A percentile compares a stretch with the other conserved stretches of the same genome.
Conservation (phyloP, 2,113 vertebrate genomes). For the Canis aureus region DNA sequence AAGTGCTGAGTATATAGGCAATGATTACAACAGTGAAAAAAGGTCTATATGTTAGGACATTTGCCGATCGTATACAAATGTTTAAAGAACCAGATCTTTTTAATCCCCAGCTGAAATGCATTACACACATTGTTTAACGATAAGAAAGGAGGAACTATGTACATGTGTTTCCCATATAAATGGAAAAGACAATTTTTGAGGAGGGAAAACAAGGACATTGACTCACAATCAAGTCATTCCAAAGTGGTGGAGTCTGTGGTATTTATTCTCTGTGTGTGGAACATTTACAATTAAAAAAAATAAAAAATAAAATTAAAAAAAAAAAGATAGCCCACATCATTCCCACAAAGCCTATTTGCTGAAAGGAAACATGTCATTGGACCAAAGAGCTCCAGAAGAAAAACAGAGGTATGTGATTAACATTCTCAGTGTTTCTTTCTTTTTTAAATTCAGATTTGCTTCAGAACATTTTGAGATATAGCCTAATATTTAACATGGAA, state of each 20-base stretch:
- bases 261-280: constrained; percentile 25
- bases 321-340: not conserved
- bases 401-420: not conserved
- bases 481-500: not conserved
- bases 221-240: constrained; percentile 52
- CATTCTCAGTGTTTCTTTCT: not conserved
- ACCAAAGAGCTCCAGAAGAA: not conserved
- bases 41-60: not conserved
- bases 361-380: not conserved
- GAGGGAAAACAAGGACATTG: constrained; percentile 39
- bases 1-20: not conserved
- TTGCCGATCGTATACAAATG: not conserved
- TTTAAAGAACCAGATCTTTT: not conserved
- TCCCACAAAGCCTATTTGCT: constrained; percentile 1
- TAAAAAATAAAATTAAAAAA: not conserved
- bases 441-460: not conserved
- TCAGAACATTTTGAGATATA: not conserved
- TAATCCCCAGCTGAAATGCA: constrained; percentile 30
- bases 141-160: constrained; percentile 26
- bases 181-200: not conserved
- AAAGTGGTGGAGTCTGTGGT: not conserved
- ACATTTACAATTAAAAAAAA: not conserved
- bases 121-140: not conserved
- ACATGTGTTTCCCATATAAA: constrained; percentile 36
- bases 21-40: not conserved